Evolutionary conservation across 2,888 invertebrate species (phyloP).

Genomic region (Cheilosia impressa): DNA sequence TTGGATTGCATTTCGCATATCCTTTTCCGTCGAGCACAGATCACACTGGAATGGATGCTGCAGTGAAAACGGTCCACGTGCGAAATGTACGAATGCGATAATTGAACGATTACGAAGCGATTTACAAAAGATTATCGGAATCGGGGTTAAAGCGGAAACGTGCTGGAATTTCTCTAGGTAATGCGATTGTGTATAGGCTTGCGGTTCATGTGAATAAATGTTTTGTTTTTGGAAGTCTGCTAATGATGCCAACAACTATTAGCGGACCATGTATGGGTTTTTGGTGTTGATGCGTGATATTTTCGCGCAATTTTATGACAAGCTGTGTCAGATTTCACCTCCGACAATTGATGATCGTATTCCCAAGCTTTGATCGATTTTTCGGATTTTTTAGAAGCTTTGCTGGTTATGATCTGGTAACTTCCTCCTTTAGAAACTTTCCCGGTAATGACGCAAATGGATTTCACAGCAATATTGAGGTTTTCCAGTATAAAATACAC

Average conservation of each 20-base stretch:
- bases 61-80: conserved; percentile 55
- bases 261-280: no score
- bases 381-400: no score
- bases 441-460: no score
- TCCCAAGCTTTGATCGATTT: no score
- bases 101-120: conserved; percentile 71
- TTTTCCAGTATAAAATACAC: no score
- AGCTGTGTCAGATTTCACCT: no score
- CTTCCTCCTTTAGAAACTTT: no score
- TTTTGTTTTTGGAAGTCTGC: neutral
- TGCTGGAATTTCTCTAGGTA: conserved; percentile 53
- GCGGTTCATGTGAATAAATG: neutral
- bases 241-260: neutral
- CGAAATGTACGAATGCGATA: conserved; percentile 63
- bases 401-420: no score
- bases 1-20: conserved; percentile 41
- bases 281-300: no score
- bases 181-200: neutral
- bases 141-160: conserved; percentile 70
- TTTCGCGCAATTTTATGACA: no score
- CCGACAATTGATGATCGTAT: no score
- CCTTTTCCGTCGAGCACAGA: conserved; percentile 18
- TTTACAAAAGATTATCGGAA: conserved; percentile 68
- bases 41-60: conserved; percentile 38
- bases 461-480: no score